Evolutionary conservation across 2,888 invertebrate genomes (phyloP).

Genomic region (Schrankia costaestrigalis): DNA sequence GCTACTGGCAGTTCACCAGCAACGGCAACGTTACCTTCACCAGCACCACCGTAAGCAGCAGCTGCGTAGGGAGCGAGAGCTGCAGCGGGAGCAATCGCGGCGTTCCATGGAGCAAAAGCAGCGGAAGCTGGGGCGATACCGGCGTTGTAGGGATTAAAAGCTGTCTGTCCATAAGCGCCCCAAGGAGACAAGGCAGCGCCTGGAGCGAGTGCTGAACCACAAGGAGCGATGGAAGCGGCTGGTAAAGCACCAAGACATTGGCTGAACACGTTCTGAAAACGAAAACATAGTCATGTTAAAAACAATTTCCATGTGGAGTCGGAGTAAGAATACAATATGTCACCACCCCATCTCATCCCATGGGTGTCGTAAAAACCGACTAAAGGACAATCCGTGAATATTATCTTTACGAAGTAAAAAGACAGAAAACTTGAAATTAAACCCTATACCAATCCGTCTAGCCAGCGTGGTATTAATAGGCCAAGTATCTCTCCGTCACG

Average conservation of each 20-base stretch:
- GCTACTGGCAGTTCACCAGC: constrained; percentile 25
- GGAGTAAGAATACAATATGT: no score
- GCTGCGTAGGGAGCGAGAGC: constrained; percentile 4
- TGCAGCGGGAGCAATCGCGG: neutral
- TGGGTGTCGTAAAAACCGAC: no score
- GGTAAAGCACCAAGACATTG: constrained; percentile 11
- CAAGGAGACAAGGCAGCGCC: neutral
- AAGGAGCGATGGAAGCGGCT: neutral
- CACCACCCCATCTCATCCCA: no score
- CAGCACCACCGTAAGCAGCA: constrained; percentile 33
- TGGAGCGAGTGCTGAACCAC: constrained; percentile 1
- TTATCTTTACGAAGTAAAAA: no score
- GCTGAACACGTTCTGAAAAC: constrained; percentile 14
- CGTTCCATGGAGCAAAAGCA: neutral
- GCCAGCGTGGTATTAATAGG: no score
- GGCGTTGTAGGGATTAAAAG: neutral
- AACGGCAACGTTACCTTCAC: constrained; percentile 34
- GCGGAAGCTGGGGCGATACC: constrained; percentile 2
- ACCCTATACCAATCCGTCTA: no score
- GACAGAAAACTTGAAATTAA: no score
- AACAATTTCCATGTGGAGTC: neutral
- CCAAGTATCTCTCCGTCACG: no score
- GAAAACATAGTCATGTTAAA: neutral
- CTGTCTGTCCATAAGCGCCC: neutral
- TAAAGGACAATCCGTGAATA: no score